Base-by-base conservation (phyloP, 2,888 invertebrate genomes). In the Euclidia mi region DNA sequence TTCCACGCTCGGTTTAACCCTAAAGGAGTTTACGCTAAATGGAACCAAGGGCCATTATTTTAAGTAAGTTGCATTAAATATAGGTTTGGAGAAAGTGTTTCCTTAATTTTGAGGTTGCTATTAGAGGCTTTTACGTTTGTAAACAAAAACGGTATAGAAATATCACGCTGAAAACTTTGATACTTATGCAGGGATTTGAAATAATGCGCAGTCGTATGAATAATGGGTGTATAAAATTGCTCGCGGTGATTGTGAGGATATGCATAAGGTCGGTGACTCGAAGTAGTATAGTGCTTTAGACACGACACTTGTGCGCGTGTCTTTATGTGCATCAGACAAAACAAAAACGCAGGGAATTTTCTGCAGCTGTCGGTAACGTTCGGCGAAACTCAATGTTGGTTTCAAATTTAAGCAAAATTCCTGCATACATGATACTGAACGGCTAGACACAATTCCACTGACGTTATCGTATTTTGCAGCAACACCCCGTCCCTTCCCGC, bases 391-490 rank as follows among this genome's bases (percentile, higher is more conserved):
- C 67, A 51, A 70, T 74, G 71, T 69, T 41, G 70, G 65, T 70
- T 75, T 79, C 75, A 79, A 81, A 76, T 71, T 81, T 72, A 71
- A 70, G 69, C 67, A 71, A 79, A 78, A 76, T 73, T 74, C 70
- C 49, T 66, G 58, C 67, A 69, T 71, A 63, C 69, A 78, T 76
- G 71, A 78, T 77, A 78, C 76, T 70, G 77, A 72, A 75, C 69
- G 71, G 75, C 71, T 75, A 78, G 78, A 79, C 76, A 78, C 68
- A 75, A 77, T 79, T 76, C 69, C 73, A 77, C 61, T 72, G 76
- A 81, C 76, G 81, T 78, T 81, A 84, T 83, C 79, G 74, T 78
- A 76, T 81, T 79, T 72, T 71, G 72, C 60, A 74, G 63, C 42
- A 57, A 62, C 57, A 61, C 60, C 69, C 32, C 41, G 34, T 42